Evolutionary conservation across 2,888 invertebrate species (phyloP), one percentile per base, ranked within the genome.

Genomic region (Orchestes rusci): DNA sequence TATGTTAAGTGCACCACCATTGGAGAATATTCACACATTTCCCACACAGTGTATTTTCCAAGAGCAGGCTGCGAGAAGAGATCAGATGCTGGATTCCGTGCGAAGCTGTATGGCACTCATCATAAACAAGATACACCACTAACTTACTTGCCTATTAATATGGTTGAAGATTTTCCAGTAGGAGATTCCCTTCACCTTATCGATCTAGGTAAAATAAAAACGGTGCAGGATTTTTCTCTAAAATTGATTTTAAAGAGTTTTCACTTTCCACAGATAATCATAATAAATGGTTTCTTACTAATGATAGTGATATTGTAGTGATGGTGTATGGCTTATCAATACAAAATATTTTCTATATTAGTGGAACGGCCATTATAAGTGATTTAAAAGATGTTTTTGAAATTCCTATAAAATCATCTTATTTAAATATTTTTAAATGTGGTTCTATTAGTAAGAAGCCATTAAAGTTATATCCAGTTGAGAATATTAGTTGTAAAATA

Each of bases 261-360:
- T n/a, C n/a, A n/a, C n/a, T n/a, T n/a, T n/a, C n/a, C n/a, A n/a
- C n/a, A n/a, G n/a, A n/a, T n/a, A n/a, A n/a, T 15, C 36, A 40
- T 32, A 38, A 56, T 43, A 53, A 52, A 45, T 54, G 55, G 56
- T 55, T 56, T 50, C 39, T 56, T 28, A 54, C 55, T 35, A 35
- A 38, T 15, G 31, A 51, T 23, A 47, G 48, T 49, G 37, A n/a
- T n/a, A n/a, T n/a, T n/a, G n/a, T n/a, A n/a, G n/a, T n/a, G n/a
- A n/a, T n/a, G n/a, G n/a, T n/a, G n/a, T n/a, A n/a, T n/a, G n/a
- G n/a, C n/a, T n/a, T n/a, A n/a, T n/a, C n/a, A n/a, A n/a, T n/a
- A n/a, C n/a, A n/a, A n/a, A n/a, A n/a, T n/a, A n/a, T n/a, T n/a
- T n/a, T n/a, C n/a, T n/a, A n/a, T n/a, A n/a, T n/a, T n/a, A n/a